Conservation (phyloP, 2,888 invertebrate genomes). For the Dinocampus coccinellae region DNA sequence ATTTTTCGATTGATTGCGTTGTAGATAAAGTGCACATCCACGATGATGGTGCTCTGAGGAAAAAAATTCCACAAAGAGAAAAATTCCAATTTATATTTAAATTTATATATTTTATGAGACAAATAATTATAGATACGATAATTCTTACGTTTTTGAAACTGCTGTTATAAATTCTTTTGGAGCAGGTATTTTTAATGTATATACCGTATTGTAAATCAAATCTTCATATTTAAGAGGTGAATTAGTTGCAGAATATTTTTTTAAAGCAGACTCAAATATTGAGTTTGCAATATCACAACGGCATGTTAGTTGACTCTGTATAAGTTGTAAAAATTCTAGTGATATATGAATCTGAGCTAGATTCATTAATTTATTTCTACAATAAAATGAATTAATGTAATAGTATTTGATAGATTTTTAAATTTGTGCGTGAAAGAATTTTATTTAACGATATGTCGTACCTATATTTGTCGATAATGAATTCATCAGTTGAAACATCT, state of each 20-base stretch:
- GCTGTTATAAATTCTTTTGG: slow-evolving; percentile 45
- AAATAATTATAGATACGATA: slow-evolving; percentile 11
- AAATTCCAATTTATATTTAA: neutral
- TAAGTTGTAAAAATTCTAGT: slow-evolving; percentile 57
- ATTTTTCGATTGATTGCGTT: slow-evolving; percentile 39
- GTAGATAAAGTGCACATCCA: slow-evolving; percentile 52
- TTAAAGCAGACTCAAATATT: slow-evolving; percentile 51
- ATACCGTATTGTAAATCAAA: slow-evolving; percentile 46
- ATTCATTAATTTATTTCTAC: slow-evolving; percentile 51
- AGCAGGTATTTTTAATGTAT: slow-evolving; percentile 47
- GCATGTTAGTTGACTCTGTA: slow-evolving; percentile 56
- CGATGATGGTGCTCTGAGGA: slow-evolving; percentile 41
- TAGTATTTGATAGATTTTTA: neutral
- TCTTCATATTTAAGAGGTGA: slow-evolving; percentile 49
- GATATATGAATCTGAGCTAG: slow-evolving; percentile 59
- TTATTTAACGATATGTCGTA: no score
- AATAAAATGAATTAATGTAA: neutral
- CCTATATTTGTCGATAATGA: slow-evolving; percentile 48
- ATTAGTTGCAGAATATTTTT: slow-evolving; percentile 49
- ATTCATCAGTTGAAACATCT: slow-evolving; percentile 47
- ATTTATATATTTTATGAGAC: no score
- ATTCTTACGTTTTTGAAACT: slow-evolving; percentile 50
- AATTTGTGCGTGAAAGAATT: neutral
- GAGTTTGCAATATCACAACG: slow-evolving; percentile 48
- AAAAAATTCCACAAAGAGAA: slow-evolving; percentile 1